A percentile compares a stretch with the other conserved stretches of the same genome.
Evolutionary conservation across 2,113 vertebrate genomes (phyloP).

Genomic region (Clarias batrachus): DNA sequence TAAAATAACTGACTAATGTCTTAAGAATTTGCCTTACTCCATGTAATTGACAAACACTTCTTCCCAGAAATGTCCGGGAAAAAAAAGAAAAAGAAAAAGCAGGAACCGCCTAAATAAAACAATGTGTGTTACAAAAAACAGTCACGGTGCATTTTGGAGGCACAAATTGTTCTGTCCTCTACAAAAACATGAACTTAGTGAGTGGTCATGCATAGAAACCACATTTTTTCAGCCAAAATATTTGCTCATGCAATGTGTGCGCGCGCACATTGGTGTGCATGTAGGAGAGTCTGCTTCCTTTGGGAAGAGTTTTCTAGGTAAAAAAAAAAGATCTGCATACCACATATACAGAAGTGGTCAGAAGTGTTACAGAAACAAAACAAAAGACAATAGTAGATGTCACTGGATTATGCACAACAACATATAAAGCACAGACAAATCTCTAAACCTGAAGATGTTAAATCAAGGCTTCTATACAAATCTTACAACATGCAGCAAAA

Average conservation of each 20-base stretch:
- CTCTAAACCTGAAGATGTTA: neutral
- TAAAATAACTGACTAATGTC: constrained; percentile 51
- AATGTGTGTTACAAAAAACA: constrained; percentile 15
- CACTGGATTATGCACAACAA: neutral
- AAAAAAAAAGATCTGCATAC: neutral
- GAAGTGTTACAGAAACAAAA: neutral
- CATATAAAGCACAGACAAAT: neutral
- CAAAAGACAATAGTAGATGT: neutral
- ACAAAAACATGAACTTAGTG: neutral
- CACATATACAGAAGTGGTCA: neutral
- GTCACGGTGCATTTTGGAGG: neutral
- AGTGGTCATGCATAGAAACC: constrained; percentile 16
- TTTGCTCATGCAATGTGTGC: neutral
- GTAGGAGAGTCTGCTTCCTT: neutral
- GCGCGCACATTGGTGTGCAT: neutral
- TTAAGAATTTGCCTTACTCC: constrained; percentile 47
- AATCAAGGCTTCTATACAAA: neutral
- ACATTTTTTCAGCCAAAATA: constrained; percentile 4
- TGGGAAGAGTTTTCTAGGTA: neutral
- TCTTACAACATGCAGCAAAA: neutral
- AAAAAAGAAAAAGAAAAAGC: constrained; percentile 16
- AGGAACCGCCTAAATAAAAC: constrained; percentile 25
- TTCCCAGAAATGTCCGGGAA: constrained; percentile 33
- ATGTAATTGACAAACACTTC: constrained; percentile 35
- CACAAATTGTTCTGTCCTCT: constrained; percentile 9